Percentiles rank a stretch among this genome's conserved stretches.
Conservation (phyloP, 1,140 invertebrate genomes). For the Gonioctena quinquepunctata region DNA sequence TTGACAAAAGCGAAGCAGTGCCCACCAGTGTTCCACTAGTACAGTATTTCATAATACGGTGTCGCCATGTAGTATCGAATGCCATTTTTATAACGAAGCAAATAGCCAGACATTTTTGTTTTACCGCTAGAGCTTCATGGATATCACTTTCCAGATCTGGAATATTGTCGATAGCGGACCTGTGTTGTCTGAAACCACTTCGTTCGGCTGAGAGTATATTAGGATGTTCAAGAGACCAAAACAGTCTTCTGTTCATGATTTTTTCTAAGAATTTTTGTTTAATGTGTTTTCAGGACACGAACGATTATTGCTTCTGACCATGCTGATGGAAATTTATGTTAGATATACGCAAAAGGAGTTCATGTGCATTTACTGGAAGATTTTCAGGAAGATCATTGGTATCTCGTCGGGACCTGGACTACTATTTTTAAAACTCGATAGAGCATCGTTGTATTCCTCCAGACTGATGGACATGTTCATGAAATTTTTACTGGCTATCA, state of each 20-base stretch:
- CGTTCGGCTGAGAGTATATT: not conserved
- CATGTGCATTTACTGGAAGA: not conserved
- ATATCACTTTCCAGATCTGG: not conserved
- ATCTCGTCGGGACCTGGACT: not conserved
- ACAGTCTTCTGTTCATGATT: not conserved
- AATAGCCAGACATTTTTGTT: not conserved
- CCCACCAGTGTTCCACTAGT: not conserved
- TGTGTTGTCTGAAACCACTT: not conserved
- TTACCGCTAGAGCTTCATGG: not conserved
- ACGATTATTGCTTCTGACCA: conserved; percentile 1
- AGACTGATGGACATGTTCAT: not conserved
- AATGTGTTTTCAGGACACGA: not conserved
- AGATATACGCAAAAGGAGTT: not conserved
- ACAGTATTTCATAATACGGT: not conserved
- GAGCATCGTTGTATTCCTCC: not conserved
- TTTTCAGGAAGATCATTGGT: not conserved
- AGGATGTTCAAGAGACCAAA: not conserved
- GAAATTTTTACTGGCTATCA: too few relatives aligned
- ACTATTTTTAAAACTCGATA: not conserved
- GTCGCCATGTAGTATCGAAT: not conserved
- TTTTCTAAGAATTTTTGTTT: not conserved
- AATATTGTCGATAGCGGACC: not conserved
- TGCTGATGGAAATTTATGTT: not conserved
- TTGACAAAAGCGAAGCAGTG: not conserved
- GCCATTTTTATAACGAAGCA: not conserved